These are phyloP conservation scores for Nycticryphes semicollaris DNA, from an alignment of 2,113 vertebrate genomes.

Conservation along the genomic window DNA sequence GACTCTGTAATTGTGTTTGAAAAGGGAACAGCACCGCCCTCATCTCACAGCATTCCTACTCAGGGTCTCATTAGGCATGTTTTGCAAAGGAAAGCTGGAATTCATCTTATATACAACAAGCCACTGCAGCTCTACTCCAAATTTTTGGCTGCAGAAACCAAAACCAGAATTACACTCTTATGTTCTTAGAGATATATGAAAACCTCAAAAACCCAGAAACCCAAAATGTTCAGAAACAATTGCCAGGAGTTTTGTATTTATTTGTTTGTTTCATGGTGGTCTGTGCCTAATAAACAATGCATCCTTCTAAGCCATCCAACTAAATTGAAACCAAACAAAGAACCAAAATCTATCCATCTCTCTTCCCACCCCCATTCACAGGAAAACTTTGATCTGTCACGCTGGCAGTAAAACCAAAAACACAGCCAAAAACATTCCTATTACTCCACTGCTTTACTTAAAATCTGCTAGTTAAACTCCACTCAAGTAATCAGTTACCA, in stretches of 20 bases:
- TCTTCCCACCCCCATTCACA: background rate
- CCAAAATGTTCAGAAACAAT: background rate
- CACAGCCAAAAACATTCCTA: background rate
- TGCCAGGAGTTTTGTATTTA: background rate
- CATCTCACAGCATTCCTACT: background rate
- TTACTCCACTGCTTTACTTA: background rate
- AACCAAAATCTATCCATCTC: background rate
- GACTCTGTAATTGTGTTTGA: background rate
- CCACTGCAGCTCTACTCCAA: background rate
- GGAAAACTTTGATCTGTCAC: slow-evolving; percentile 53
- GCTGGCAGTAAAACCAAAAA: background rate
- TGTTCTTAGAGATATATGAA: background rate
- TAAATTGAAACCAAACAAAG: slow-evolving; percentile 26
- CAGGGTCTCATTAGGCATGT: background rate
- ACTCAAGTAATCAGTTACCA: slow-evolving; percentile 16
- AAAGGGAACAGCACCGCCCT: background rate
- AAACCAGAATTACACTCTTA: background rate
- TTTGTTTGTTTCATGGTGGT: slow-evolving; percentile 41
- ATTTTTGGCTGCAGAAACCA: background rate
- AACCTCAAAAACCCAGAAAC: background rate
- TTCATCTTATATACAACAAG: background rate
- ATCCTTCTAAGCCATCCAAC: background rate
- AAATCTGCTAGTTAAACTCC: slow-evolving; percentile 23
- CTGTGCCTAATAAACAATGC: slow-evolving; percentile 21
- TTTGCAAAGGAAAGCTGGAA: background rate